Evolutionary conservation across 2,797 vertebrate species (phyloP), one percentile per base, ranked within the genome.

Genomic region (Rhodeus uyekii): DNA sequence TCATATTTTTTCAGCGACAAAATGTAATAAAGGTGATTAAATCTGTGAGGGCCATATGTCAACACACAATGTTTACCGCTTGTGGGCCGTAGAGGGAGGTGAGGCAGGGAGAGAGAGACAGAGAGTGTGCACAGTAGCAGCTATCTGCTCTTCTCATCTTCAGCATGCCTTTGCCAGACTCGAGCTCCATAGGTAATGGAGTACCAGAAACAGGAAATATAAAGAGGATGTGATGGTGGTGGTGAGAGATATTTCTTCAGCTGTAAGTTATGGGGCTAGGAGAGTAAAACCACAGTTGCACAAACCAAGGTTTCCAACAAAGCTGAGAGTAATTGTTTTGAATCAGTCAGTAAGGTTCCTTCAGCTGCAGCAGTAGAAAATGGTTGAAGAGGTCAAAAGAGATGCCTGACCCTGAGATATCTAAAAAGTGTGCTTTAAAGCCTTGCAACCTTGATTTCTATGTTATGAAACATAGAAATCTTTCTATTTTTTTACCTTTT

Each of bases 191-290:
- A 88, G 92, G 90, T 92, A 93, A 93, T 92, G 88, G 91, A 91
- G 88, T 86, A 88, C 86, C 88, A 86, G 90, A 86, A 92, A 92
- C 90, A 91, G 92, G 90, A 93, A 90, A 92, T 92, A 94, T 88
- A 93, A 93, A 94, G 92, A 92, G 90, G 89, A 92, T 90, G 90
- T 91, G 86, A 88, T 89, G 53, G 36, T 8, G 87, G 78, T 76
- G 89, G 87, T 87, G 86, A 84, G 39, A 90, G 88, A 87, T 90
- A 89, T 93, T 92, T 93, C 89, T 92, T 91, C 82, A 75, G 0
- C 87, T 91, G 82, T 90, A 93, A 92, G 86, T 91, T 92, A 92
- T 92, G 86, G 89, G 80, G 76, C 36, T 46, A 80, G 72, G 80
- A 86, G 86, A 61, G 73, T 82, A 90, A 82, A 92, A 93, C 91